Evolutionary conservation across 2,113 vertebrate genomes (phyloP), one percentile per base, ranked within the genome.

Genomic region (Pardalotus punctatus): DNA sequence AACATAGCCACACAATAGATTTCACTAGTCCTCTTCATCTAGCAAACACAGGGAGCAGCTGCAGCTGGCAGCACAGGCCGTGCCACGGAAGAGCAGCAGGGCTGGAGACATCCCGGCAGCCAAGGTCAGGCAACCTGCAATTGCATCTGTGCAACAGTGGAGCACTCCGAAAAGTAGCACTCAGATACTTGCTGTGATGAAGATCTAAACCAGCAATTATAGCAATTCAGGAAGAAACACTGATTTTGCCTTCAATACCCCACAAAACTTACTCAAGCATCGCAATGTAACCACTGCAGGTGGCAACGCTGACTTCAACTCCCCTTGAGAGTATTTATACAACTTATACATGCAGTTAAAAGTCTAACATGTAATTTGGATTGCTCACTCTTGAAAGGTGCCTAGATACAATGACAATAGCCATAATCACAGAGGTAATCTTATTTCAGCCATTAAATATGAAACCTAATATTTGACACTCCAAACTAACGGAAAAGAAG

Each of bases 11-110:
- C 14, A 27, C n/a, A 36, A 25, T 0, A 64, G 58, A 47, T 72
- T 45, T 74, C 22, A 48, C 31, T 9, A 42, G 42, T 22, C 54
- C 28, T 40, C n/a, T 50, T 82, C 48, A 69, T 18, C 14, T 29
- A 50, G 20, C 54, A 27, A 67, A 17, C 11, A 5, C 15, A 1
- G 5, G 4, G 36, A 76, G 71, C 53, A 69, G 82, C 70, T 51
- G 60, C 50, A 17, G 51, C 25, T 15, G 29, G 29, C 47, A 43
- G 36, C 43, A 25, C 38, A 0, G 2, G 58, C 3, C 0, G 3
- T 14, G 38, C 31, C 27, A 12, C 22, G 3, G 53, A 24, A 40
- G 31, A 40, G 35, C 66, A 62, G 47, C 13, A 33, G 38, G 35
- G 57, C 43, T 47, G 51, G 65, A 42, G n/a, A 22, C 18, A 31